A percentile compares a stretch with the other conserved stretches of the same genome.
Evolutionary conservation across 1,140 invertebrate genomes (phyloP).

Genomic region (Vanessa tameamea): DNA sequence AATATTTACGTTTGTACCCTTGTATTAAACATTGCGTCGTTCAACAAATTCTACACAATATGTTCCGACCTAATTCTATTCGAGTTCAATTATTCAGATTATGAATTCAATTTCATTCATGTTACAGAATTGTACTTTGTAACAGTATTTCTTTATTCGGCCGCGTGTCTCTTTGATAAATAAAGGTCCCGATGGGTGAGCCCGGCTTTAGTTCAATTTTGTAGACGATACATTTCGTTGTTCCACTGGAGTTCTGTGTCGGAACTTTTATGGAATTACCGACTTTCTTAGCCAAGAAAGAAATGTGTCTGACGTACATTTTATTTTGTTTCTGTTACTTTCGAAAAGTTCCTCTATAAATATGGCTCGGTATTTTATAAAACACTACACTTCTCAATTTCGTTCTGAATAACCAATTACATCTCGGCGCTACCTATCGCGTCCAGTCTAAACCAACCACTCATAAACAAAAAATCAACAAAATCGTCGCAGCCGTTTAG

Average conservation of each 20-base stretch:
- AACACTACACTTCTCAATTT: too few relatives aligned
- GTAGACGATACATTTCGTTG: constrained; percentile 13
- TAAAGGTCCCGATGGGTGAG: constrained; percentile 11
- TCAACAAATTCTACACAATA: not conserved
- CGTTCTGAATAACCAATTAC: too few relatives aligned
- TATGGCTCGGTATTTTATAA: too few relatives aligned
- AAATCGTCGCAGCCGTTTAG: too few relatives aligned
- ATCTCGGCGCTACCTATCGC: too few relatives aligned
- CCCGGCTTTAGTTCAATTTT: constrained; percentile 19
- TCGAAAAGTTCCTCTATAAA: not conserved
- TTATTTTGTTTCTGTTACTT: not conserved
- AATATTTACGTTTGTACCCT: not conserved
- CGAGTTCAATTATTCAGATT: constrained; percentile 34
- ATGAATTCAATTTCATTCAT: constrained; percentile 38
- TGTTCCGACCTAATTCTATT: constrained; percentile 16
- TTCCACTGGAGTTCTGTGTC: constrained; percentile 11
- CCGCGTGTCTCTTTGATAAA: constrained; percentile 20
- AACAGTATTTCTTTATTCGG: constrained; percentile 3
- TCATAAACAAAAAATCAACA: too few relatives aligned
- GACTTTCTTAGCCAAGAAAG: constrained; percentile 2
- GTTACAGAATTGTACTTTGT: constrained; percentile 17
- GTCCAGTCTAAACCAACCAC: too few relatives aligned
- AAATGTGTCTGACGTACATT: not conserved
- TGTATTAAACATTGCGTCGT: not conserved
- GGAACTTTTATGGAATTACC: constrained; percentile 24